Evolutionary conservation across 2,797 vertebrate genomes (phyloP).

Genomic region (Gymnocypris eckloni): DNA sequence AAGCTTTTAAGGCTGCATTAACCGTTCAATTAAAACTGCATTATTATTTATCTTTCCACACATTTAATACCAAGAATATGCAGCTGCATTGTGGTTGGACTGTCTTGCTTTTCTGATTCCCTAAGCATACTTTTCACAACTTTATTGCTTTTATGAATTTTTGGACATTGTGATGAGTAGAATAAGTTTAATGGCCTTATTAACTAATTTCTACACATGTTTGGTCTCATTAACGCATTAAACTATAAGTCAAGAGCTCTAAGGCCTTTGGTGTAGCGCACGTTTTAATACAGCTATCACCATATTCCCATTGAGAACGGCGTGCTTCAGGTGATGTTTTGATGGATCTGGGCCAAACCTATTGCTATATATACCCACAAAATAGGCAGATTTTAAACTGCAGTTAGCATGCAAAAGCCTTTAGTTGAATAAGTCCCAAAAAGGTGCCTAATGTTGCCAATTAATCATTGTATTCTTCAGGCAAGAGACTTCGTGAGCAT

Average conservation of each 20-base stretch:
- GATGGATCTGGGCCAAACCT: background rate
- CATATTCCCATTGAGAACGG: background rate
- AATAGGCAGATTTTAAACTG: slow-evolving; percentile 4
- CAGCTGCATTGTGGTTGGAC: background rate
- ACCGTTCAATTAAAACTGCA: background rate
- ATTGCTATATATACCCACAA: slow-evolving; percentile 11
- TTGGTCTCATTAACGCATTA: background rate
- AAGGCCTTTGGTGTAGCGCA: too few relatives aligned
- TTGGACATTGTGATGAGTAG: background rate
- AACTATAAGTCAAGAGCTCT: background rate
- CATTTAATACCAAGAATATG: background rate
- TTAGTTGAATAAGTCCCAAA: slow-evolving; percentile 7
- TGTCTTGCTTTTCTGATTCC: background rate
- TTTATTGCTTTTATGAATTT: background rate
- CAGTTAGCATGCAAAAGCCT: slow-evolving; percentile 13
- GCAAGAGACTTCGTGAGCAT: slow-evolving; percentile 17
- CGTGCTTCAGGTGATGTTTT: background rate
- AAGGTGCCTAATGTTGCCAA: slow-evolving; percentile 18
- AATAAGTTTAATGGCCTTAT: slow-evolving; percentile 1
- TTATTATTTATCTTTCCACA: background rate
- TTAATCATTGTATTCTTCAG: slow-evolving; percentile 34
- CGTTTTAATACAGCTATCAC: background rate
- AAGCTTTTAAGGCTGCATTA: background rate
- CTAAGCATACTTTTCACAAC: background rate
- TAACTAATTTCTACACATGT: background rate